These are phyloP conservation scores for Rhea americana DNA, from an alignment of 2,113 vertebrate species.

Conservation along the genomic window DNA sequence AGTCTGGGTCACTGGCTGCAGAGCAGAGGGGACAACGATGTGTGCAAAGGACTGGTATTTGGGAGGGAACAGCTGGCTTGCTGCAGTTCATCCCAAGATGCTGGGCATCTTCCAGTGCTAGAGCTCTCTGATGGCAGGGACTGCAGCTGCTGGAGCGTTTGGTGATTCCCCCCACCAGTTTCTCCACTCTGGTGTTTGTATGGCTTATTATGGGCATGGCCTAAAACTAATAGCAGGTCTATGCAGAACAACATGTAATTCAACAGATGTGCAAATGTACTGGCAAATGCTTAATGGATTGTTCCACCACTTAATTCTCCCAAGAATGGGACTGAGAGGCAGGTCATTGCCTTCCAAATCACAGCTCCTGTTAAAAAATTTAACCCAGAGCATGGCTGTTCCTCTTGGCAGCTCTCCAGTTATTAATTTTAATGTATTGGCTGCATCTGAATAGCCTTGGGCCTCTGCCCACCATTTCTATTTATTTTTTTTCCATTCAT, in stretches of 20 bases:
- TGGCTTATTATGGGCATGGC: accelerated
- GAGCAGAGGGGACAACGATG: accelerated
- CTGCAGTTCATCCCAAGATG: background rate
- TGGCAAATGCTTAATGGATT: background rate
- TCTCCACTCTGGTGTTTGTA: background rate
- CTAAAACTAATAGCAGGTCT: background rate
- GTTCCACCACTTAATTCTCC: background rate
- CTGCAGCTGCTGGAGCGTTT: accelerated
- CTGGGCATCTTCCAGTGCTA: background rate
- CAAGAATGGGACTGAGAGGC: background rate
- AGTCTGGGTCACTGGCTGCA: background rate
- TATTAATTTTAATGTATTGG: slow-evolving; percentile 49
- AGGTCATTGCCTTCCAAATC: slow-evolving; percentile 23
- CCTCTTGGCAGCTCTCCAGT: slow-evolving; percentile 23
- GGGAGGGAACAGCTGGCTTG: background rate
- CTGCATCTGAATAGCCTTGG: slow-evolving; percentile 41
- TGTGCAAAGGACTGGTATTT: background rate
- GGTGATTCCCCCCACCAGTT: background rate
- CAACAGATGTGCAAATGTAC: background rate
- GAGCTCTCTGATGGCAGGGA: background rate
- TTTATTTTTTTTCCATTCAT: slow-evolving; percentile 61
- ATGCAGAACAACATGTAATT: background rate
- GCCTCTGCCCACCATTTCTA: slow-evolving; percentile 27
- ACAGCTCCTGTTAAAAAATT: slow-evolving; percentile 2
- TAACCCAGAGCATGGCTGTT: background rate